Evolutionary conservation across 2,888 invertebrate genomes (phyloP), one percentile per base, ranked within the genome.

Genomic region (Rhabditoides inermis): DNA sequence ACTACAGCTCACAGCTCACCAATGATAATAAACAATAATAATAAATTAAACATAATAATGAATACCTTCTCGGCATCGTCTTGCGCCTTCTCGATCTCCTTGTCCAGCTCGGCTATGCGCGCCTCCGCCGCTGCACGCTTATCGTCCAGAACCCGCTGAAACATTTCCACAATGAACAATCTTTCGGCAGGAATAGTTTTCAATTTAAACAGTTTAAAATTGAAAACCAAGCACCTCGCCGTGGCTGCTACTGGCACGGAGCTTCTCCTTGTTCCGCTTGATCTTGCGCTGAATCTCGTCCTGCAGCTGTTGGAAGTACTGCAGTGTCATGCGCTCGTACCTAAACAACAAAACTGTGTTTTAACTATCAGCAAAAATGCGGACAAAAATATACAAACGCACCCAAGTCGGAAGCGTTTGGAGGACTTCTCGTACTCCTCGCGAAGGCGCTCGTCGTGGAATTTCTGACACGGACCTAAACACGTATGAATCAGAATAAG

Each of bases 381-480:
- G 67, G 55, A 45, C 70, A 65, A 15, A 55, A 52, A 28, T 53
- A 51, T 46, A 70, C 71, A 45, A 69, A 71, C 4, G 68, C 69
- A 35, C 60, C 66, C 39, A 63, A 69, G 22, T 60, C 60, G 22
- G 51, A 47, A 20, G 60, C 49, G 28, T 41, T 55, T 4, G 59
- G 58, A 47, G 22, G 15, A 23, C 32, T 50, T 49, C 37, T 53
- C 49, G 66, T 82, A 98, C 72, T 90, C 82, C 56, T 86, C 85
- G 65, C 88, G 86, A 2, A 91, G 86, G 77, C 90, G 89, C 75
- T 95, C 95, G 79, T 98, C 95, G 73, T 98, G 98, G 6, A 94
- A 86, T 77, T 90, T 88, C 0, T 86, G 83, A 78, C 95, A 98
- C 0, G 85, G 85, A 0, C 94, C 79, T 79, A 60, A 52, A 59